Percentiles rank a stretch among this genome's conserved stretches.
These are phyloP conservation scores for Ashinkailepas kermadecensis DNA, from an alignment of 2,888 invertebrate genomes.

Conservation along the genomic window DNA sequence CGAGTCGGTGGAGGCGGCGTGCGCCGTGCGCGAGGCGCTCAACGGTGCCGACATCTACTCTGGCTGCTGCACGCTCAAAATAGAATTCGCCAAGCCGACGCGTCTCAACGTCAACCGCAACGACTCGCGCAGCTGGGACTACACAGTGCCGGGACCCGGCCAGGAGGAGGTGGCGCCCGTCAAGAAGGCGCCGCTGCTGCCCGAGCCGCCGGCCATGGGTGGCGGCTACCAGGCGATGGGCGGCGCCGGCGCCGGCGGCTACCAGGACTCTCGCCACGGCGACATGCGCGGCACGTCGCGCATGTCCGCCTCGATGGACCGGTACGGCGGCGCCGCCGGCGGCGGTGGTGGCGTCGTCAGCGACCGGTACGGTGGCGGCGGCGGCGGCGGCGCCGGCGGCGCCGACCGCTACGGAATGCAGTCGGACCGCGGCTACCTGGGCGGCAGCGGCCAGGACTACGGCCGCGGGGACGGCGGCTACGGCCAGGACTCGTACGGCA, in stretches of 20 bases:
- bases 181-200: conserved; percentile 23
- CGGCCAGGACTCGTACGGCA: conserved; percentile 6
- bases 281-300: neutral
- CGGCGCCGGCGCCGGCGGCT: neutral
- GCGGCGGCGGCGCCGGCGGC: conserved; percentile 16
- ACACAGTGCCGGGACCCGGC: neutral
- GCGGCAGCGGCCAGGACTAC: conserved; percentile 10
- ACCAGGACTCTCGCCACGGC: neutral
- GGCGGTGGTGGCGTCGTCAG: neutral
- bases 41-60: conserved; percentile 26
- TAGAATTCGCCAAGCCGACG: conserved; percentile 24
- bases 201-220: neutral
- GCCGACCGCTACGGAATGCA: neutral
- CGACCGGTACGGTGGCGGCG: neutral
- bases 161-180: conserved; percentile 6
- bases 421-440: neutral
- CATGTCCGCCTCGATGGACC: neutral
- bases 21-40: conserved; percentile 16
- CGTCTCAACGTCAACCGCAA: conserved; percentile 22
- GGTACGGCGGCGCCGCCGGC: neutral
- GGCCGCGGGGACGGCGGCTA: conserved; percentile 2
- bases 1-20: conserved; percentile 22
- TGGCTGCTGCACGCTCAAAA: conserved; percentile 25
- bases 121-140: conserved; percentile 24
- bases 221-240: neutral